Evolutionary conservation across 2,797 vertebrate species (phyloP).

Genomic region (Enteromius anoplus): DNA sequence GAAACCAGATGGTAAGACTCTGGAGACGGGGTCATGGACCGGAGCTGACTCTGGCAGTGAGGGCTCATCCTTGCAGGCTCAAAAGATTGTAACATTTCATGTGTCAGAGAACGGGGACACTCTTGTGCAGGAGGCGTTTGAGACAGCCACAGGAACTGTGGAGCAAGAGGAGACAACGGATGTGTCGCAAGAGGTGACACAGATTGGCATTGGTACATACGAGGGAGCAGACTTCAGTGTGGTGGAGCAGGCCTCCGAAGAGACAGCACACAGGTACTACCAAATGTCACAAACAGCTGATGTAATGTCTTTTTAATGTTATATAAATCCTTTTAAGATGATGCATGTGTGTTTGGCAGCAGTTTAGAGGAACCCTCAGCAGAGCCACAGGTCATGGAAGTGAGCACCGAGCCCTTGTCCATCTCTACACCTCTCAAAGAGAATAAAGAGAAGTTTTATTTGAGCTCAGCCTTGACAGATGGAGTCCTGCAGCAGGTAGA

Average conservation of each 20-base stretch:
- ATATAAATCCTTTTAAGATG: not conserved
- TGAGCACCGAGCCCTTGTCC: slow-evolving; percentile 67
- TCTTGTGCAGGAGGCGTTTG: slow-evolving; percentile 80
- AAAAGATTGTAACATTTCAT: slow-evolving; percentile 89
- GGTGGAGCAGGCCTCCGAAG: slow-evolving; percentile 82
- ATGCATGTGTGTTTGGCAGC: slow-evolving; percentile 58
- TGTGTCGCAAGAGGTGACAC: slow-evolving; percentile 76
- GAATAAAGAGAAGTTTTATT: slow-evolving; percentile 80
- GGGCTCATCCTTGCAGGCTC: slow-evolving; percentile 64
- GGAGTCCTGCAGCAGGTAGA: slow-evolving; percentile 84
- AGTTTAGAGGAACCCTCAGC: slow-evolving; percentile 73
- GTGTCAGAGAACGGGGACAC: slow-evolving; percentile 83
- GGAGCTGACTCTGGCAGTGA: slow-evolving; percentile 68
- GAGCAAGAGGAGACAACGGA: slow-evolving; percentile 55
- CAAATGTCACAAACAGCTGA: not conserved
- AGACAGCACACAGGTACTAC: slow-evolving; percentile 83
- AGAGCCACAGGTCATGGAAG: slow-evolving; percentile 73
- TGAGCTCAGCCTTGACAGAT: slow-evolving; percentile 77
- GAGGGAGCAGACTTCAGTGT: slow-evolving; percentile 83
- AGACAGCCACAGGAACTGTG: slow-evolving; percentile 70
- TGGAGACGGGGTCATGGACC: slow-evolving; percentile 64
- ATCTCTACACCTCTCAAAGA: slow-evolving; percentile 77
- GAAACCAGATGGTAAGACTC: slow-evolving; percentile 74
- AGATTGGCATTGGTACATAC: slow-evolving; percentile 85
- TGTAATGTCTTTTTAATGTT: not conserved